Evolutionary conservation across 2,113 vertebrate genomes (phyloP).

Genomic region (Cochlearius cochlearius): DNA sequence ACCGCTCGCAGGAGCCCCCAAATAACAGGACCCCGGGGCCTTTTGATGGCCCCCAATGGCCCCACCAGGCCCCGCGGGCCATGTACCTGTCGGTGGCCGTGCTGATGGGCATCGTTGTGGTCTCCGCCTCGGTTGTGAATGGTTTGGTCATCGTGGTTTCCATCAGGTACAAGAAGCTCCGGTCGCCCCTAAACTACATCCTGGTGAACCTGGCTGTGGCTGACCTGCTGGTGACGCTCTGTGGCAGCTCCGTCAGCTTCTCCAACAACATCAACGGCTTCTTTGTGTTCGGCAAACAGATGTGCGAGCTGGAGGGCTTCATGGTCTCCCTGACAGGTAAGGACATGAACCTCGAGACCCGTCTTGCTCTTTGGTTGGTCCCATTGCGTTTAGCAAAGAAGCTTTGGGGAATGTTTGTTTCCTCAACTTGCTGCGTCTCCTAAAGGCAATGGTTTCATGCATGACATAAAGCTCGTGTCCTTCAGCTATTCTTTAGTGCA

Average conservation of each 20-base stretch:
- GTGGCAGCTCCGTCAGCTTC: slow-evolving; percentile 67
- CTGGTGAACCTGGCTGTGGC: slow-evolving; percentile 67
- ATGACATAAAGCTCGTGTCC: rapidly evolving
- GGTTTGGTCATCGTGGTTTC: slow-evolving; percentile 60
- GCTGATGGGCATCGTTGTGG: slow-evolving; percentile 52
- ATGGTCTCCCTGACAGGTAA: slow-evolving; percentile 72
- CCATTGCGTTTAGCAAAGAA: neutral
- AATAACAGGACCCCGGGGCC: neutral
- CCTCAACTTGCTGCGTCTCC: neutral
- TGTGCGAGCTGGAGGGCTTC: slow-evolving; percentile 71
- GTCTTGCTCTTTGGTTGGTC: rapidly evolving
- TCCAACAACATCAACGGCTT: slow-evolving; percentile 65
- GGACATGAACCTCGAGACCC: rapidly evolving
- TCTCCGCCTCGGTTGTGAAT: neutral
- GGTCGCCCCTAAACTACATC: slow-evolving; percentile 64
- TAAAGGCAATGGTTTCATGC: rapidly evolving
- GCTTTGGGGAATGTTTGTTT: rapidly evolving
- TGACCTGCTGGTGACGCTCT: slow-evolving; percentile 64
- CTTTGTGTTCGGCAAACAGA: neutral
- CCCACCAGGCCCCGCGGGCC: slow-evolving; percentile 26
- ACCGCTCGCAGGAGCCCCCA: neutral
- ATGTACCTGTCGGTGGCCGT: slow-evolving; percentile 3
- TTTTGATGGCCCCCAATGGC: slow-evolving; percentile 70
- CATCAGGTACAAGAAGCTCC: slow-evolving; percentile 36
- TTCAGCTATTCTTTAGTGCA: rapidly evolving